Conservation (phyloP, 2,888 invertebrate species). For the Invenusta paracnida region DNA sequence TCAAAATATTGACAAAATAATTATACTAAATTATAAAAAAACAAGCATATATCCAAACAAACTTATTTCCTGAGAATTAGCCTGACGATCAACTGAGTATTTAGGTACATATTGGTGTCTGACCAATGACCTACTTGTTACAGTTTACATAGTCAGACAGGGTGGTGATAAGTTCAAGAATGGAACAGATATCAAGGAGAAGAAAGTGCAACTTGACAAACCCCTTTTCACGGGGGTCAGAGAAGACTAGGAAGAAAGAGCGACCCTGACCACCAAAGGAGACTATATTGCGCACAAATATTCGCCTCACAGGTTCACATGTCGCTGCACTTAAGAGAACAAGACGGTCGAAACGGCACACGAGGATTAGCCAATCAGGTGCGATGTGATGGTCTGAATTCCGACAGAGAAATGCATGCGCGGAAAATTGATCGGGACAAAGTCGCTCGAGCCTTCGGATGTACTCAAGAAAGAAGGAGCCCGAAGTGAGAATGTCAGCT, state of each 20-base stretch:
- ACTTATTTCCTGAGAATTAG: too few species aligned
- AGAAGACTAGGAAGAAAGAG: constrained; percentile 14
- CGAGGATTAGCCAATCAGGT: not conserved
- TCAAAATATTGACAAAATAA: too few species aligned
- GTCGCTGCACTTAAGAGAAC: not conserved
- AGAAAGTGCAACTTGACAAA: constrained; percentile 20
- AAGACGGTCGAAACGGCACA: not conserved
- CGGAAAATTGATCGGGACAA: not conserved
- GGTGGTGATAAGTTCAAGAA: constrained; percentile 19
- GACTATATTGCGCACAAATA: not conserved
- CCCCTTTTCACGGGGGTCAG: not conserved
- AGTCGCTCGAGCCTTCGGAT: not conserved
- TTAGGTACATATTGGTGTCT: too few species aligned
- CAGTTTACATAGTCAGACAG: not conserved
- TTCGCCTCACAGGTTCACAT: not conserved
- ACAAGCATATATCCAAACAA: too few species aligned
- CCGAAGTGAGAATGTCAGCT: not conserved
- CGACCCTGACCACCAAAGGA: constrained; percentile 30
- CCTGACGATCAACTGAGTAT: too few species aligned
- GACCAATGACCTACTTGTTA: too few species aligned
- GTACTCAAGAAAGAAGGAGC: constrained; percentile 9
- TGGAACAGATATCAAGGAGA: not conserved
- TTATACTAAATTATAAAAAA: too few species aligned
- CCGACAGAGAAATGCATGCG: constrained; percentile 2
- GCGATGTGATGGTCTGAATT: not conserved